These are phyloP conservation scores for Lindbergichthys nudifrons DNA, from an alignment of 2,797 vertebrate genomes.

Conservation along the genomic window DNA sequence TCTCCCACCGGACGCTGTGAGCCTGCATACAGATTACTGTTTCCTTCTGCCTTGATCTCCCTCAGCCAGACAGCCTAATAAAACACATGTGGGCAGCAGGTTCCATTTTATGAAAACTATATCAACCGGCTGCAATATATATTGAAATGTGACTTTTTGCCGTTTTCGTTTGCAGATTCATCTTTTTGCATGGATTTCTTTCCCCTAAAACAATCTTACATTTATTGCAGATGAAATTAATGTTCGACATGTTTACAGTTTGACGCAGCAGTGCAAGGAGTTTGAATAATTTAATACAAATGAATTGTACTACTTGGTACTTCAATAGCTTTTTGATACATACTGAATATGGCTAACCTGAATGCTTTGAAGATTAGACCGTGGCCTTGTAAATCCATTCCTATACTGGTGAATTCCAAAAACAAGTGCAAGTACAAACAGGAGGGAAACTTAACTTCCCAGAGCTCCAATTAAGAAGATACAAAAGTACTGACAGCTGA, in stretches of 20 bases:
- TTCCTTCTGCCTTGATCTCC: slow-evolving; percentile 56
- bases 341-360: too few relatives aligned
- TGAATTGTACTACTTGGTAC: too few relatives aligned
- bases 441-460: too few relatives aligned
- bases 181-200: slow-evolving; percentile 15
- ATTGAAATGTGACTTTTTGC: slow-evolving; percentile 25
- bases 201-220: background rate
- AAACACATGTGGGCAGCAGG: slow-evolving; percentile 56
- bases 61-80: slow-evolving; percentile 53
- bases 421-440: too few relatives aligned
- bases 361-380: too few relatives aligned
- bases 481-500: too few relatives aligned
- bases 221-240: slow-evolving; percentile 22
- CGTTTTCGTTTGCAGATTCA: slow-evolving; percentile 27
- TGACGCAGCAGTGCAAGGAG: too few relatives aligned
- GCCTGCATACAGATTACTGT: slow-evolving; percentile 81
- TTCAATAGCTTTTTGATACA: too few relatives aligned
- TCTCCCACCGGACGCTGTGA: slow-evolving; percentile 72
- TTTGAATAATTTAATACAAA: too few relatives aligned
- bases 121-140: slow-evolving; percentile 45
- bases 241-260: slow-evolving; percentile 13
- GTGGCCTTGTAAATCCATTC: too few relatives aligned
- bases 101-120: slow-evolving; percentile 46
- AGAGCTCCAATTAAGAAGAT: too few relatives aligned
- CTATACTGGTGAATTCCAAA: too few relatives aligned